Evolutionary conservation across 2,888 invertebrate genomes (phyloP), one percentile per base, ranked within the genome.

Genomic region (Allacma fusca): DNA sequence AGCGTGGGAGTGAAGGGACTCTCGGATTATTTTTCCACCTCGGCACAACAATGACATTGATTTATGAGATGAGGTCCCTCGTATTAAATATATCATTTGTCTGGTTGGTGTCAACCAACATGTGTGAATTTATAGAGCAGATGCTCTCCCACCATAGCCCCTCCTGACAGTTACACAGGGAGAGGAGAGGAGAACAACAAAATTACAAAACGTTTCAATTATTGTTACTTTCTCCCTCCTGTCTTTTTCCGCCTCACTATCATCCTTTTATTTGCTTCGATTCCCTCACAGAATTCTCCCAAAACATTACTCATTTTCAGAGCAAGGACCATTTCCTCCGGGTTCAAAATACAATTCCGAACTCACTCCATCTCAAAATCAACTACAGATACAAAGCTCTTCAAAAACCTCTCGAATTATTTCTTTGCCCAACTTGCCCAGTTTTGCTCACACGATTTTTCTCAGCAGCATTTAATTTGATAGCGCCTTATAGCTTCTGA

Each of bases 41-140:
- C 65, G 28, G 29, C 26, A n/a, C n/a, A 65, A 65, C 26, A 65
- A 65, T 73, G 73, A 73, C 73, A 73, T 73, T 73, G 73, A 73
- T 73, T 73, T 73, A 73, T 73, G 62, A 73, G 73, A 73, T 57
- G 28, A 65, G 34, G 73, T 24, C 40, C 62, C 70, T 26, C 19
- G 44, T 50, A 73, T 64, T 73, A 64, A 64, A 73, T 73, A 57
- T 34, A 73, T 73, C 73, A 73, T 73, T 73, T 73, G 73, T 73
- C 73, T 73, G 73, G 34, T 62, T 62, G 29, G 34, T 73, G 73
- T 73, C 73, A 73, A 73, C 73, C 23, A 73, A 57, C 73, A 73
- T 73, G 73, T 73, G 73, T 62, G 62, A 73, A 73, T 57, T 62
- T 62, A 62, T 59, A 72, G 40, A 73, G 21, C 62, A 73, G 62